Conservation (phyloP, 2,888 invertebrate genomes). For the Epirrhoe tristata region DNA sequence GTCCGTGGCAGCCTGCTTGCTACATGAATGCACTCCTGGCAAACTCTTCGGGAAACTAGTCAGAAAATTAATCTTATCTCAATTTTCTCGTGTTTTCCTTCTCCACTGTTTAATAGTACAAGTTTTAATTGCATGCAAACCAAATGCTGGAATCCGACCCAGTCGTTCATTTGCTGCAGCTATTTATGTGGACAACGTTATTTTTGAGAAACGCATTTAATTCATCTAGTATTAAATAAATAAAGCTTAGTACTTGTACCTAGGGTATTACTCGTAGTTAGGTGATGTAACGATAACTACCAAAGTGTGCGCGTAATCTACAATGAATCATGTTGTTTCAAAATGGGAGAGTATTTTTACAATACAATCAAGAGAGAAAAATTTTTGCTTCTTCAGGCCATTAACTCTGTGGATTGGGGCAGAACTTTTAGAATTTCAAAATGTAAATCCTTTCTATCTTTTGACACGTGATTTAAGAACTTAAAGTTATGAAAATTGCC, state of each 20-base stretch:
- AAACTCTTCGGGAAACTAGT: conserved; percentile 68
- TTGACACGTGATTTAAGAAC: too few species aligned
- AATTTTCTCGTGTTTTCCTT: conserved; percentile 76
- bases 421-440: too few species aligned
- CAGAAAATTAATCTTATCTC: conserved; percentile 80
- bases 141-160: conserved; percentile 60
- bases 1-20: conserved; percentile 10
- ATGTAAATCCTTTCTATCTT: too few species aligned
- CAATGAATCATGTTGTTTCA: too few species aligned
- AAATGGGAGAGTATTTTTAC: too few species aligned
- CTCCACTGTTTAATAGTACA: conserved; percentile 75
- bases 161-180: conserved; percentile 53
- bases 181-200: conserved; percentile 58
- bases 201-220: conserved; percentile 42
- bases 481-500: too few species aligned
- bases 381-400: too few species aligned
- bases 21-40: conserved; percentile 34
- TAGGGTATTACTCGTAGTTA: too few species aligned
- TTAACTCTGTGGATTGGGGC: too few species aligned
- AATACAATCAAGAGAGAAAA: too few species aligned
- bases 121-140: conserved; percentile 81
- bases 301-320: too few species aligned
- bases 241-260: neutral
- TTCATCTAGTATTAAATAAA: neutral
- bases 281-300: too few species aligned